phyloP scores from a whole-genome alignment of 2,113 vertebrate genomes.

The Megaceryle torquata region DNA sequence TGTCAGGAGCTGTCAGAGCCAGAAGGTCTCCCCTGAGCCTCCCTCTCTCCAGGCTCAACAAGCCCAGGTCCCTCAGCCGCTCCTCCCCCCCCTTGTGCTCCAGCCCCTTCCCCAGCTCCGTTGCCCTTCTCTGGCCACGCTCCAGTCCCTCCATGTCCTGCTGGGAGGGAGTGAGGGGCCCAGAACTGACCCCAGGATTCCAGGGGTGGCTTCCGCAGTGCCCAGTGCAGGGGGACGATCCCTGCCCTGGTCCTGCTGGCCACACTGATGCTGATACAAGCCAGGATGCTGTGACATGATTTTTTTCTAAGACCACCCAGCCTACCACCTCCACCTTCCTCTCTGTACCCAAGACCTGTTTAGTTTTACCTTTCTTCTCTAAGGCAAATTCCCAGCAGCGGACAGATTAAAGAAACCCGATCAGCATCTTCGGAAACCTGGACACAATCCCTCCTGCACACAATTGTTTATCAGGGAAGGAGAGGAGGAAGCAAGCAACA shows the following conservation, averaged over 20 bases:
- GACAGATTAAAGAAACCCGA: fast-evolving
- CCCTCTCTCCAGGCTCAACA: too few species aligned
- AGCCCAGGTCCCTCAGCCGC: too few species aligned
- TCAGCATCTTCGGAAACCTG: not conserved
- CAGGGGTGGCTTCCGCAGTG: not conserved
- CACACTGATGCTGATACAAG: not conserved
- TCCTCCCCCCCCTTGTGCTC: too few species aligned
- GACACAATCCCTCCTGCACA: fast-evolving
- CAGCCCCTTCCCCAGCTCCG: too few species aligned
- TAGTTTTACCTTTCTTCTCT: not conserved
- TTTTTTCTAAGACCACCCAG: not conserved
- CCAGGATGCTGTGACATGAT: not conserved
- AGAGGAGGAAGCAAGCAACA: not conserved
- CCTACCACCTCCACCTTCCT: not conserved
- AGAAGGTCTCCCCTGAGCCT: too few species aligned
- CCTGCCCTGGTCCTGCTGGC: not conserved
- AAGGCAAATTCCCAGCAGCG: not conserved
- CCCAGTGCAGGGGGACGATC: not conserved
- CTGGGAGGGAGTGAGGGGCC: too few species aligned
- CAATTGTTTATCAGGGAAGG: not conserved
- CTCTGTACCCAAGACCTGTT: not conserved
- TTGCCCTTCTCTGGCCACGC: too few species aligned
- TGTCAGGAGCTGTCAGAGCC: too few species aligned
- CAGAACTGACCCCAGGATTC: not conserved
- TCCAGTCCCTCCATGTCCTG: too few species aligned